Conservation (phyloP, 2,113 vertebrate species). For the Elephas maximus region DNA sequence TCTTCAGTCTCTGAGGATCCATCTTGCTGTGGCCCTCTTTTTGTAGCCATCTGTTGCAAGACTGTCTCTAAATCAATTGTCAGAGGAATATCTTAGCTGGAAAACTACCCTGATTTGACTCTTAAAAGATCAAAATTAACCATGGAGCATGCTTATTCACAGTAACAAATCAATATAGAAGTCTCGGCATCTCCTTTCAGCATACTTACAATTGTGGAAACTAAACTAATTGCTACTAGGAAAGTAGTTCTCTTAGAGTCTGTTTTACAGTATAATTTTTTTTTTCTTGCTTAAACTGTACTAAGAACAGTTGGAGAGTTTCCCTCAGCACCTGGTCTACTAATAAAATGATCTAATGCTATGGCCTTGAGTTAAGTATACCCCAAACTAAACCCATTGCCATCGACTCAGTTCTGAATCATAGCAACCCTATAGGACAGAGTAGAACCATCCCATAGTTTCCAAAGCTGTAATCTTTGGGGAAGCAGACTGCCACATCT, state of each 20-base stretch:
- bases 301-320: slow-evolving; percentile 34
- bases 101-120: background rate
- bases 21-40: background rate
- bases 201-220: background rate
- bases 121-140: background rate
- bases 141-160: background rate
- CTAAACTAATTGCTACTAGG: background rate
- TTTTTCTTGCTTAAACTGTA: background rate
- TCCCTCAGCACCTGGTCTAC: background rate
- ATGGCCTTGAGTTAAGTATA: background rate
- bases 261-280: background rate
- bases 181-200: background rate
- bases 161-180: background rate
- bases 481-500: too few relatives aligned
- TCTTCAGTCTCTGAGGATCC: background rate
- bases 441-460: too few relatives aligned
- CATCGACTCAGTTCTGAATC: too few relatives aligned
- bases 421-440: too few relatives aligned
- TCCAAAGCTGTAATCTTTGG: too few relatives aligned
- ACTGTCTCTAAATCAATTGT: background rate
- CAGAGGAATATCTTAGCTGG: background rate
- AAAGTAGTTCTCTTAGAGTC: slow-evolving; percentile 1
- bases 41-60: background rate
- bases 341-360: background rate
- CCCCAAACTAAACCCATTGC: too few relatives aligned